Evolutionary conservation across 2,113 vertebrate species (phyloP).

Genomic region (Pristiophorus japonicus): DNA sequence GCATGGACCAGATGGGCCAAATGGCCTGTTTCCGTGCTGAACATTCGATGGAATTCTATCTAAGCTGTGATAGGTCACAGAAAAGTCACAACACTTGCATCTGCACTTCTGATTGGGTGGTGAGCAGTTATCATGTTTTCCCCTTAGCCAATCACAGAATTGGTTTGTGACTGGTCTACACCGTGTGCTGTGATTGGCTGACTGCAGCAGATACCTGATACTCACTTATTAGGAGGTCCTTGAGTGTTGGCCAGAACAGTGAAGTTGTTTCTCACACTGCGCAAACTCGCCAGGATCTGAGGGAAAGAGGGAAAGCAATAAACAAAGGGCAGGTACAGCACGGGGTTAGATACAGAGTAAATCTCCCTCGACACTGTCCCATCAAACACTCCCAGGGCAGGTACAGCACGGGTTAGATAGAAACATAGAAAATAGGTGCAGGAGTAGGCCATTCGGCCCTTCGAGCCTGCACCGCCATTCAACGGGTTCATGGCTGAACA

Average conservation of each 20-base stretch:
- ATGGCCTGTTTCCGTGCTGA: neutral
- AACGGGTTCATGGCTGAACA: too few relatives aligned
- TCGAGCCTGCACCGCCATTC: too few relatives aligned
- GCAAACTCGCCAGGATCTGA: conserved; percentile 86
- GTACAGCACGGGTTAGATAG: too few relatives aligned
- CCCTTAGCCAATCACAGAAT: neutral
- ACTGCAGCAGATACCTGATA: conserved; percentile 46
- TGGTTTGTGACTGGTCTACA: neutral
- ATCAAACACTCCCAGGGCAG: neutral
- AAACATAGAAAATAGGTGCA: too few relatives aligned
- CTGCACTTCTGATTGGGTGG: neutral
- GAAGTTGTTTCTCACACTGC: conserved; percentile 88
- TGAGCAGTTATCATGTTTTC: neutral
- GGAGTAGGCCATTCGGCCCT: too few relatives aligned
- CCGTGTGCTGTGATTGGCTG: neutral
- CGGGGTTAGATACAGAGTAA: neutral
- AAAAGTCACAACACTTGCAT: neutral
- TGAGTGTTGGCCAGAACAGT: conserved; percentile 86
- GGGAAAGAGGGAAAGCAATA: conserved; percentile 42
- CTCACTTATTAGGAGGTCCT: conserved; percentile 85
- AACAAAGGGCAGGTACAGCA: neutral
- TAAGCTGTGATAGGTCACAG: neutral
- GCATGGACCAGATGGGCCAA: neutral
- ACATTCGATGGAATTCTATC: neutral
- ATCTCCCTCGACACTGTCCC: neutral